Base-by-base conservation (phyloP, 2,113 vertebrate genomes). In the Falco punctatus region DNA sequence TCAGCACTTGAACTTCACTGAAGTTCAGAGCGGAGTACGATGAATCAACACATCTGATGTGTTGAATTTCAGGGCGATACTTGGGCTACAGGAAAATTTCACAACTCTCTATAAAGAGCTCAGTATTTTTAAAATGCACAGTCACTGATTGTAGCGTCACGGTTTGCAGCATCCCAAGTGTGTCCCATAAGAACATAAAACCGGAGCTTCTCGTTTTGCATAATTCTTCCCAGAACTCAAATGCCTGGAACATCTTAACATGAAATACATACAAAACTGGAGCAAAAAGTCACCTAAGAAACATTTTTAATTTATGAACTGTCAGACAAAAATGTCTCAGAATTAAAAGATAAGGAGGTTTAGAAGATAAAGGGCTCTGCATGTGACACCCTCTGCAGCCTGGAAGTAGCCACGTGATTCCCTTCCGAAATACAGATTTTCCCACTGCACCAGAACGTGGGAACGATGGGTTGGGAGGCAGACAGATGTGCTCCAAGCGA, bases 231-330 rank as follows among this genome's bases (percentile, higher is more conserved):
- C 73, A 75, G 64, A 87, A 95, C 74, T 90, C 94, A 90, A 90
- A 92, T 1, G 66, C 83, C 79, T 90, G 74, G 52, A 28, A 94
- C 95, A 84, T 71, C 95, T 96, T 97, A 85, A 93, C 86, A 91
- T 42, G 90, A 95, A 96, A 97, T 92, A 94, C 95, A 92, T 90
- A 94, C 19, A 73, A 94, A 97, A 90, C 1, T 44, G 90, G 94
- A 96, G 95, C 95, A 90, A 91, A 86, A 80, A 96, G 95, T 86
- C 95, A 96, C 88, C 44, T 58, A 95, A 94, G 94, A 91, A 97
- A 95, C 86, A 86, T 93, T 95, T 96, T 88, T 93, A 96, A 97
- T 95, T 97, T 95, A 97, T 96, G 92, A 96, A 88, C 94, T 96
- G 96, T 94, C 96, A 96, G 83, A 96, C 92, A 94, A 92, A 96